These are phyloP conservation scores for Callimorpha dominula DNA, from an alignment of 2,888 invertebrate species.

Conservation along the genomic window DNA sequence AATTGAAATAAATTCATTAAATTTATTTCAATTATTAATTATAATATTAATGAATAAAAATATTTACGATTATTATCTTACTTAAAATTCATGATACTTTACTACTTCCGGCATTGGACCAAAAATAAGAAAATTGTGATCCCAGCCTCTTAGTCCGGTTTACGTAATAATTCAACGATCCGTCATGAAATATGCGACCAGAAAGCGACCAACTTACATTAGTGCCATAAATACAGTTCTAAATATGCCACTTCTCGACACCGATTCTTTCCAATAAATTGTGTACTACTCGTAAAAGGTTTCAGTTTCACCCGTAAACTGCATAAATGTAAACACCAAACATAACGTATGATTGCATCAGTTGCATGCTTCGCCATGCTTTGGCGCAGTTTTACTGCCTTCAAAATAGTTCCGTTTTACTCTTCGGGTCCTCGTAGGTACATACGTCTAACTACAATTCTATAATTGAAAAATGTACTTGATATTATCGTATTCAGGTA, in stretches of 20 bases:
- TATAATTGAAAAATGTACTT: slow-evolving; percentile 1
- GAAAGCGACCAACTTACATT: neutral
- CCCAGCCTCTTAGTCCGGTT: too few relatives aligned
- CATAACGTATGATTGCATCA: slow-evolving; percentile 40
- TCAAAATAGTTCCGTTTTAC: slow-evolving; percentile 50
- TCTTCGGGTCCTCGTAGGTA: slow-evolving; percentile 40
- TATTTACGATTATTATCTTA: too few relatives aligned
- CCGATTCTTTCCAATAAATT: slow-evolving; percentile 20
- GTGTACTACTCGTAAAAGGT: slow-evolving; percentile 43
- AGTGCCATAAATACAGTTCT: neutral
- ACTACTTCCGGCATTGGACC: neutral
- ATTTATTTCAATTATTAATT: too few relatives aligned
- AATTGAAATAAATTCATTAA: too few relatives aligned
- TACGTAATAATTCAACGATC: too few relatives aligned
- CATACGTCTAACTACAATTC: slow-evolving; percentile 1
- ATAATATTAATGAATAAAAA: too few relatives aligned
- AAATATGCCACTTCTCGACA: neutral
- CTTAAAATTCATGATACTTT: too few relatives aligned
- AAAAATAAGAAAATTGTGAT: neutral
- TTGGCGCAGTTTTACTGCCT: slow-evolving; percentile 44
- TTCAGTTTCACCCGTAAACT: slow-evolving; percentile 49
- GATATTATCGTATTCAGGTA: slow-evolving; percentile 6
- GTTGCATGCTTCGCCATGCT: slow-evolving; percentile 39
- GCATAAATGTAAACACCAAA: slow-evolving; percentile 55
- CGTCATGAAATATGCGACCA: neutral